phyloP scores from a whole-genome alignment of 2,797 vertebrate genomes.

The Anas capensis region DNA sequence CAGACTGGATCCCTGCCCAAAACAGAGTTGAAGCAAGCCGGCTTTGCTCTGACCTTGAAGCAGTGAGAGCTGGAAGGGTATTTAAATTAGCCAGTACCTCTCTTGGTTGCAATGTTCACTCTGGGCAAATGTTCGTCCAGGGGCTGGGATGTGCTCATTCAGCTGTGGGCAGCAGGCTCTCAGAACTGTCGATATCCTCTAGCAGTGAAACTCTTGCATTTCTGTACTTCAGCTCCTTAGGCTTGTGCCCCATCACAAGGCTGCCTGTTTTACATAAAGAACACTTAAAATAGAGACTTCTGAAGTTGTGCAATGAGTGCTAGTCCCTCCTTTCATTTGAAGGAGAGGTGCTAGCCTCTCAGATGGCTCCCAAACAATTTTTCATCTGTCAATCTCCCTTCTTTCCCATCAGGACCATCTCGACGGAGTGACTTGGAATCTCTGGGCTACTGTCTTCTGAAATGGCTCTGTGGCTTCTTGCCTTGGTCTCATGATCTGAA shows the following conservation, averaged over 20 bases:
- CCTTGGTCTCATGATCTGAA: conserved; percentile 85
- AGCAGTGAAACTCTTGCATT: background rate
- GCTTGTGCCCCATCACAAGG: background rate
- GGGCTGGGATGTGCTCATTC: background rate
- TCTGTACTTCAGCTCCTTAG: background rate
- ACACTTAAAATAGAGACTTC: background rate
- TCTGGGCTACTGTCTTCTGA: conserved; percentile 92
- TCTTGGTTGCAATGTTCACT: background rate
- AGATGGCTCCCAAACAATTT: background rate
- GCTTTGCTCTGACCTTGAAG: conserved; percentile 39
- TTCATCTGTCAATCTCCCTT: background rate
- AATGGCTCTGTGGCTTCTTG: conserved; percentile 87
- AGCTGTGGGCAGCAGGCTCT: background rate
- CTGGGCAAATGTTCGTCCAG: background rate
- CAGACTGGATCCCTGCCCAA: conserved; percentile 26
- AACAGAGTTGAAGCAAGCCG: conserved; percentile 12
- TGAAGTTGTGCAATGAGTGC: background rate
- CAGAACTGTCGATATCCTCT: background rate
- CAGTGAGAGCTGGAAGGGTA: background rate
- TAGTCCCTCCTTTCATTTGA: background rate
- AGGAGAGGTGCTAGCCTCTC: background rate
- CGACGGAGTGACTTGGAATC: conserved; percentile 94
- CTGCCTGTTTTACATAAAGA: background rate
- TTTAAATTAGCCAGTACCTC: background rate
- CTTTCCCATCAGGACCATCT: conserved; percentile 84